Evolutionary conservation across 2,888 invertebrate genomes (phyloP).

Genomic region (Iselma pallidipennis): DNA sequence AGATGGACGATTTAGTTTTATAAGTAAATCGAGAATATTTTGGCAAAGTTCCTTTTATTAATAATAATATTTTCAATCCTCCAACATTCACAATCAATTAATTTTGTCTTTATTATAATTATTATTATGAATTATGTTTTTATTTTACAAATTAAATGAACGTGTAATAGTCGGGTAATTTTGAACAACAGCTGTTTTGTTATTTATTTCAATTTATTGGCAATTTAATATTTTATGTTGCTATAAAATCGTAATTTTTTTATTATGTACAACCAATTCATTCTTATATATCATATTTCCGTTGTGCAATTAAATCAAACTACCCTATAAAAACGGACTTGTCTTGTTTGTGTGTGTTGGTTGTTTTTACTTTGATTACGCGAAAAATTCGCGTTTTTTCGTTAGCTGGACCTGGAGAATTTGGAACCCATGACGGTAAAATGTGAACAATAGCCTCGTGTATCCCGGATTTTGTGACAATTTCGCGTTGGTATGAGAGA

Average conservation of each 20-base stretch:
- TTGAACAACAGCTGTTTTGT: slow-evolving; percentile 27
- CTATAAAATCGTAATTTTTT: slow-evolving; percentile 29
- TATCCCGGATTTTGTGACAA: too few species aligned
- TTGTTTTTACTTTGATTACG: too few species aligned
- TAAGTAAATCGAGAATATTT: slow-evolving; percentile 19
- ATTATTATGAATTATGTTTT: not conserved
- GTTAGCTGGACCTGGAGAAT: too few species aligned
- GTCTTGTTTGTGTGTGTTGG: not conserved
- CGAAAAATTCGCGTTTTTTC: too few species aligned
- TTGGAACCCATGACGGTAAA: too few species aligned
- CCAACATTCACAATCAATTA: too few species aligned
- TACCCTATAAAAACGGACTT: not conserved
- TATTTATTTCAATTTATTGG: slow-evolving; percentile 37
- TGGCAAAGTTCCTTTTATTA: slow-evolving; percentile 33
- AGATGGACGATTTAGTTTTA: slow-evolving; percentile 17
- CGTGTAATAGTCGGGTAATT: slow-evolving; percentile 10
- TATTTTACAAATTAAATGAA: not conserved
- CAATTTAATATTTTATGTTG: slow-evolving; percentile 35
- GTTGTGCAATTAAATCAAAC: slow-evolving; percentile 16
- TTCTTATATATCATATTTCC: slow-evolving; percentile 27
- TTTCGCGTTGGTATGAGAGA: too few species aligned
- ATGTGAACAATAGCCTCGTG: too few species aligned
- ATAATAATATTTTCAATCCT: too few species aligned
- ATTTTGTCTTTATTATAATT: too few species aligned
- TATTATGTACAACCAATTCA: slow-evolving; percentile 29